Percentiles rank a stretch among this genome's conserved stretches.
Evolutionary conservation across 2,888 invertebrate genomes (phyloP).

Genomic region (Nysson spinosus): DNA sequence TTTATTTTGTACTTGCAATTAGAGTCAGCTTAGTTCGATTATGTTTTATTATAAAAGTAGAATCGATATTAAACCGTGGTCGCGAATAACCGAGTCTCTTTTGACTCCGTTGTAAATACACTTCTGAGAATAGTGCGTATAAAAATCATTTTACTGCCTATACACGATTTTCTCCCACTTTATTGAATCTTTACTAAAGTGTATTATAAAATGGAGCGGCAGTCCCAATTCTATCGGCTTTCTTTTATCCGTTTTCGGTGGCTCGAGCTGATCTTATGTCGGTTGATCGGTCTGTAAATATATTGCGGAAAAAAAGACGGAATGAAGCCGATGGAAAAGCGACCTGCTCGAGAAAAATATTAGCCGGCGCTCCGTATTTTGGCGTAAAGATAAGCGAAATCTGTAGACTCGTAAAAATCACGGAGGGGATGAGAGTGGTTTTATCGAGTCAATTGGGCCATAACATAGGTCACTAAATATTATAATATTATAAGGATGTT

Average conservation of each 20-base stretch:
- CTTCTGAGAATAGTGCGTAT: slow-evolving; percentile 22
- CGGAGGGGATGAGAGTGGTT: slow-evolving; percentile 30
- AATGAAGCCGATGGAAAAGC: slow-evolving; percentile 30
- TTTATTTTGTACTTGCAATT: neutral
- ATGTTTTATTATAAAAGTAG: neutral
- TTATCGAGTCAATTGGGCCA: slow-evolving; percentile 55
- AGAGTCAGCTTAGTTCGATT: neutral
- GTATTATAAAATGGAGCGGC: slow-evolving; percentile 41
- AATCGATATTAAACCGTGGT: slow-evolving; percentile 43
- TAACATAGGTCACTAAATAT: slow-evolving; percentile 66
- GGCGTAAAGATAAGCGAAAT: slow-evolving; percentile 47
- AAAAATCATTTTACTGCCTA: slow-evolving; percentile 53
- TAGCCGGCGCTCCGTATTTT: slow-evolving; percentile 51
- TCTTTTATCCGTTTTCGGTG: slow-evolving; percentile 19
- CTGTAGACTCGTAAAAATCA: slow-evolving; percentile 41
- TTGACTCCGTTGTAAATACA: slow-evolving; percentile 48
- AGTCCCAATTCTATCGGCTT: slow-evolving; percentile 26
- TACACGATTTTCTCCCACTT: slow-evolving; percentile 60
- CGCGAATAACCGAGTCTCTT: slow-evolving; percentile 16
- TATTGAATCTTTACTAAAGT: slow-evolving; percentile 52
- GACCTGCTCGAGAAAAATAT: slow-evolving; percentile 35
- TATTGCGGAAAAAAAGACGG: slow-evolving; percentile 18
- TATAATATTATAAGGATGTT: slow-evolving; percentile 72
- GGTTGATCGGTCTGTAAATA: slow-evolving; percentile 47
- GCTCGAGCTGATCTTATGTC: slow-evolving; percentile 1